Base-by-base conservation (phyloP, 2,888 invertebrate genomes). In the Eristalinus sepulchralis region DNA sequence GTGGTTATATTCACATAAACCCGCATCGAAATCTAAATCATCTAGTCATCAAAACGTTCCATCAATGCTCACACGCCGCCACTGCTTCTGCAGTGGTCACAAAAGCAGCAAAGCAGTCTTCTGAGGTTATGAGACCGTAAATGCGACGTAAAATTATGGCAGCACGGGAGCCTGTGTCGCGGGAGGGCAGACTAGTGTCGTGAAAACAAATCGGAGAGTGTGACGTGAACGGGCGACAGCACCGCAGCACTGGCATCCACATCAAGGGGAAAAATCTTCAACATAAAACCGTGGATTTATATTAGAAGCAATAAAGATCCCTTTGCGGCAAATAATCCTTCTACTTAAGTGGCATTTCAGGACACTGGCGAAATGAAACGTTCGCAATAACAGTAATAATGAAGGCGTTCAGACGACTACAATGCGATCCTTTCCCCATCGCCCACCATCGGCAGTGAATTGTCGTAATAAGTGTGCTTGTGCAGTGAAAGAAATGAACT, bases 271-370 rank as follows among this genome's bases (percentile, higher is more conserved):
- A 71, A 79, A 59, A 60, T 72, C 80, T 36, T 60, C 27, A 31
- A 22, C 63, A 81, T 85, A 85, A 85, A 85, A 85, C 84, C 84
- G 68, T 68, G 72, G 84, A 85, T 85, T 77, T 85, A 85, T 85
- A 62, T 76, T 66, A 71, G 71, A 84, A 63, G 76, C 62, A 31
- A 72, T 81, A 81, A 85, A 79, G 63, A 81, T 77, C 75, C 84
- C 68, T 76, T 68, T 34, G 60, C 33, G 76, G 72, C 47, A 81
- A 77, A 85, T 81, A 85, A 85, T 85, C 81, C 81, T 85, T 85
- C 68, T 77, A 72, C 81, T 85, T 85, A 85, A 85, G 84, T 85
- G 84, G 81, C 84, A 85, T 77, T 77, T 17, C 63, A 34, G 81
- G 76, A 72, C 71, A 84, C 53, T 81, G 77, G 60, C 62, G 53